Evolutionary conservation across 2,888 invertebrate species (phyloP).

Genomic region (Saturnia japonica): DNA sequence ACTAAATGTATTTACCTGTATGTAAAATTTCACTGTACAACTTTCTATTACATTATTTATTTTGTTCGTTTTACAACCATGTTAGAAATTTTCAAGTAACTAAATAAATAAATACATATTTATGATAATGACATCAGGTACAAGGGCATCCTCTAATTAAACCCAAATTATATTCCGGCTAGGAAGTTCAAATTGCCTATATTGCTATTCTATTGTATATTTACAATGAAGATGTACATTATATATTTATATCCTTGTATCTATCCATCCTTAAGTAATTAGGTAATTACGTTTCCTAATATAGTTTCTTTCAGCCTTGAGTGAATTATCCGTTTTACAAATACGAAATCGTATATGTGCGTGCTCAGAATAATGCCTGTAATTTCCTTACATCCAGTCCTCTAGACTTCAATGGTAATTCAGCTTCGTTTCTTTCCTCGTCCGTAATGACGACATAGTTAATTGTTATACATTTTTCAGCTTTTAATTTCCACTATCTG

Average conservation of each 20-base stretch:
- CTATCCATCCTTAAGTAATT: not conserved
- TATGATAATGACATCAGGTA: not conserved
- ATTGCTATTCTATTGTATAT: not conserved
- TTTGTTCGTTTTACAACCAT: too few relatives aligned
- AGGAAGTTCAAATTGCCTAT: not conserved
- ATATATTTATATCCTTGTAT: not conserved
- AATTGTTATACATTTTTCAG: not conserved
- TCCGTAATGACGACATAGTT: not conserved
- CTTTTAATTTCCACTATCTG: too few relatives aligned
- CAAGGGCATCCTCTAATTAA: not conserved
- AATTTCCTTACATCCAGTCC: conserved; percentile 7
- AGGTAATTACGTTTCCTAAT: not conserved
- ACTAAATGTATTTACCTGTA: too few relatives aligned
- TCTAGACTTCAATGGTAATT: not conserved
- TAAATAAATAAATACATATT: too few relatives aligned
- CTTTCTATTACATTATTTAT: too few relatives aligned
- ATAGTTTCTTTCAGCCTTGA: conserved; percentile 9
- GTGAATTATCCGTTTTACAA: not conserved
- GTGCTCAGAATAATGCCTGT: not conserved
- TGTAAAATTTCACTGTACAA: too few relatives aligned
- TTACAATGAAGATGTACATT: not conserved
- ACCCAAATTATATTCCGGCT: not conserved
- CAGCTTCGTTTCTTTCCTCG: not conserved
- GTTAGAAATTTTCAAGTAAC: too few relatives aligned
- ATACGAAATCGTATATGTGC: conserved; percentile 11